These are phyloP conservation scores for Acropternis orthonyx DNA, from an alignment of 2,797 vertebrate genomes.

Conservation along the genomic window DNA sequence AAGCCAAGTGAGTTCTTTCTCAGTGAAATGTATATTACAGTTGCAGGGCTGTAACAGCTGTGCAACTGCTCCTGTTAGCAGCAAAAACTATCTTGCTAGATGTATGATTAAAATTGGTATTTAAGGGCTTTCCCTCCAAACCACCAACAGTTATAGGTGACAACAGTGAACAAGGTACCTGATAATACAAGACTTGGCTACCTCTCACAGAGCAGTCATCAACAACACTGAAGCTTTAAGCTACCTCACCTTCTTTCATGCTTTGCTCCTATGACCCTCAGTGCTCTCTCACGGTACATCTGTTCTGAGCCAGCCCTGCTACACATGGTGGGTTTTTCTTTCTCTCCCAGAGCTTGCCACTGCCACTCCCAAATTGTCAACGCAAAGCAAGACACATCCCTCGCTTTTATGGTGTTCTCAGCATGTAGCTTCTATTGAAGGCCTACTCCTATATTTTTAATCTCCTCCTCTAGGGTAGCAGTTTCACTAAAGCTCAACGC, in stretches of 20 bases:
- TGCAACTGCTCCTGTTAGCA: background rate
- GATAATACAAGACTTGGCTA: background rate
- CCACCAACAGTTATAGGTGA: background rate
- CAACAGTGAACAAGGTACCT: background rate
- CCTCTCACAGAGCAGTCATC: background rate
- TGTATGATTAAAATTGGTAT: background rate
- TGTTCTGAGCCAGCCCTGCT: background rate
- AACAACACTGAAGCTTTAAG: background rate
- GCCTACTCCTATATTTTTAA: background rate
- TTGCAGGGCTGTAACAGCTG: background rate
- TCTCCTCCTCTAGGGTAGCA: background rate
- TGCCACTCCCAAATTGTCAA: background rate
- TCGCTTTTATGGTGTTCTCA: background rate
- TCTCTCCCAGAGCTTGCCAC: background rate
- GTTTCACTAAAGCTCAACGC: background rate
- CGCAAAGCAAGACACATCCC: background rate
- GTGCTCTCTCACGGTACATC: rapidly evolving
- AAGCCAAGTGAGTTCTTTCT: background rate
- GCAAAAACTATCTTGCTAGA: background rate
- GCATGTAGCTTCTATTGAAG: background rate
- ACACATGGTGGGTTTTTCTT: rapidly evolving
- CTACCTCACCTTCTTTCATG: background rate
- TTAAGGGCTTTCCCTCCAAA: background rate
- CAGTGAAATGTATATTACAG: background rate
- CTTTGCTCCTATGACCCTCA: background rate